Evolutionary conservation across 2,797 vertebrate species (phyloP), one percentile per base, ranked within the genome.

Genomic region (Betta splendens): DNA sequence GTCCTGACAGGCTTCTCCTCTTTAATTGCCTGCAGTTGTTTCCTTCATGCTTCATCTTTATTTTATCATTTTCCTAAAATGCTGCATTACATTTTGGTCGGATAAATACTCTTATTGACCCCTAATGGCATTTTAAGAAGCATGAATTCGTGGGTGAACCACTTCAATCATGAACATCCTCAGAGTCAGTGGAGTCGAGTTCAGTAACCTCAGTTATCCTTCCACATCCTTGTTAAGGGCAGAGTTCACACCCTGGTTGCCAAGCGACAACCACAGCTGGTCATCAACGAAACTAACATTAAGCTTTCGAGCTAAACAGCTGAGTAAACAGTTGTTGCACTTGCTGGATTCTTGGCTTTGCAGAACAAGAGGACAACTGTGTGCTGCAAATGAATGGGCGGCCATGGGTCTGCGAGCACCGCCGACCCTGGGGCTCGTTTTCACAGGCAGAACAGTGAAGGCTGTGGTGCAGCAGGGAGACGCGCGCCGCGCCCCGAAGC

Each of bases 301-400:
- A 67, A 72, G 75, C 56, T 60, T 52, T 60, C 74, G 77, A 56
- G 18, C 38, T 45, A 49, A 74, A 55, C 70, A 76, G 72, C 82
- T 83, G 75, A 76, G 72, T 66, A 80, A 83, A 79, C 72, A 72
- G 50, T 78, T 74, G 64, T 40, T 8, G 32, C 45, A 73, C 72
- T 71, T 80, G 42, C 71, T 72, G 43, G 62, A 72, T 76, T 58
- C 63, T 56, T 57, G 58, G 75, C 58, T 69, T 40, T 46, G 76
- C 74, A 67, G 71, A 83, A 52, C 64, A 56, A 79, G 63, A 48
- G 52, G 45, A 73, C 38, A 28, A 64, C 75, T 64, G 59, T 48
- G 64, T 9, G 50, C 60, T 26, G 54, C 72, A 74, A 87, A 84
- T 76, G 49, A 85, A 79, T 36, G 42, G 72, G 79, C 77, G 69